Conservation (phyloP, 2,113 vertebrate species). For the Larimichthys crocea region DNA sequence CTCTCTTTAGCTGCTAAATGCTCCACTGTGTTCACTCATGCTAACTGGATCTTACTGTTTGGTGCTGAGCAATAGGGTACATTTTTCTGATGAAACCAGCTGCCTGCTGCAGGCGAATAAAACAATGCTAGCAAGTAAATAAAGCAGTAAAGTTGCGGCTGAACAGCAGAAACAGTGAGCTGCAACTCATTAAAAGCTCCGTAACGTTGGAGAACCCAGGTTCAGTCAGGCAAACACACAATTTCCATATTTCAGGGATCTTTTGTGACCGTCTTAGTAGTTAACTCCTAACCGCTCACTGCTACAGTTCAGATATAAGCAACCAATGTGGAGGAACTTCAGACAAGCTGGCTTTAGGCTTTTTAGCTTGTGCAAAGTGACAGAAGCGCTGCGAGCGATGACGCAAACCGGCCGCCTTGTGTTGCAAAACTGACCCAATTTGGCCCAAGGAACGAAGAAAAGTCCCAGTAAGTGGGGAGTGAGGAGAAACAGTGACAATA, state of each 20-base stretch:
- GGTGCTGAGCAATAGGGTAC: background rate
- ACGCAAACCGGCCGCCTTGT: conserved; percentile 17
- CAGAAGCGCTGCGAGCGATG: conserved; percentile 4
- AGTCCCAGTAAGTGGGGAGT: background rate
- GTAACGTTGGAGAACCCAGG: background rate
- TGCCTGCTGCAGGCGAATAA: no score
- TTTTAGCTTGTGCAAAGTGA: background rate
- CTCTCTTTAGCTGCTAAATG: background rate
- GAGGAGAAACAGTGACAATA: background rate
- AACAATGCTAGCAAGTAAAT: no score
- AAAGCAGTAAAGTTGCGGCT: background rate
- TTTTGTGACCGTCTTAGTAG: background rate
- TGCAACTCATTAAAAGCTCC: background rate
- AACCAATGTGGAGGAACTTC: no score
- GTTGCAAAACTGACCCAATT: conserved; percentile 36
- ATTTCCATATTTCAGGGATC: background rate
- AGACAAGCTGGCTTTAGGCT: background rate
- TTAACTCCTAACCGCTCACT: background rate
- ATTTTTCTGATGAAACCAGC: background rate
- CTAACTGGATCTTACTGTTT: background rate
- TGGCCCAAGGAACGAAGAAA: background rate
- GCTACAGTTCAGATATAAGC: background rate
- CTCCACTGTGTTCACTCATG: background rate
- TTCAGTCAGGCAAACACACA: background rate
- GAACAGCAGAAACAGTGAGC: background rate